phyloP scores from a whole-genome alignment of 1,140 invertebrate genomes.

The Pogonomyrmex barbatus region DNA sequence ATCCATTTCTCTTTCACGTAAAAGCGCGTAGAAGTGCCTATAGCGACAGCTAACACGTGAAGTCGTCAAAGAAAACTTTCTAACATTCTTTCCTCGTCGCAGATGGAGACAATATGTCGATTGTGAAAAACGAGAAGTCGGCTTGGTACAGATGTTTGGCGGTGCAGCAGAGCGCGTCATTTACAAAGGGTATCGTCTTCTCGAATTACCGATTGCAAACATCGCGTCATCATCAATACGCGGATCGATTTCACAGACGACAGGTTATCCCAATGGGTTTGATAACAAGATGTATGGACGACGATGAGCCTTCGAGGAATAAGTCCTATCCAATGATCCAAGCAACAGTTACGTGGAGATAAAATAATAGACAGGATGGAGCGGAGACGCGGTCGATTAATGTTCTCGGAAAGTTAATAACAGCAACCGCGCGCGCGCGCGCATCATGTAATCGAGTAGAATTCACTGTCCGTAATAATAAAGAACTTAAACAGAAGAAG shows the following conservation, averaged over 20 bases:
- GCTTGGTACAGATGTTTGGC: background rate
- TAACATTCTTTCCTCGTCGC: background rate
- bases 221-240: constrained; percentile 16
- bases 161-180: background rate
- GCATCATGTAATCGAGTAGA: constrained; percentile 10
- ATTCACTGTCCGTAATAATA: constrained; percentile 31
- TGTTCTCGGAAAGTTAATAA: constrained; percentile 43
- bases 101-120: background rate
- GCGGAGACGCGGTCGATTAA: background rate
- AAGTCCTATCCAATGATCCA: constrained; percentile 22
- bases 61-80: constrained; percentile 23
- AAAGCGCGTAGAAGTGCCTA: background rate
- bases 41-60: constrained; percentile 1
- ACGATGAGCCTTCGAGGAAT: constrained; percentile 22
- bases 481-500: constrained; percentile 31
- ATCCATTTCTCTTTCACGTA: background rate
- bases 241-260: constrained; percentile 15
- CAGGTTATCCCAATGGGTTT: background rate
- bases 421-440: background rate
- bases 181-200: constrained; percentile 48
- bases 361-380: background rate
- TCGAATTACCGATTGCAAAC: constrained; percentile 36
- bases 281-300: constrained; percentile 30
- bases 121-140: background rate
- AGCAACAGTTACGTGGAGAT: background rate